Evolutionary conservation across 2,113 vertebrate species (phyloP).

Genomic region (Acrocephalus kingi): DNA sequence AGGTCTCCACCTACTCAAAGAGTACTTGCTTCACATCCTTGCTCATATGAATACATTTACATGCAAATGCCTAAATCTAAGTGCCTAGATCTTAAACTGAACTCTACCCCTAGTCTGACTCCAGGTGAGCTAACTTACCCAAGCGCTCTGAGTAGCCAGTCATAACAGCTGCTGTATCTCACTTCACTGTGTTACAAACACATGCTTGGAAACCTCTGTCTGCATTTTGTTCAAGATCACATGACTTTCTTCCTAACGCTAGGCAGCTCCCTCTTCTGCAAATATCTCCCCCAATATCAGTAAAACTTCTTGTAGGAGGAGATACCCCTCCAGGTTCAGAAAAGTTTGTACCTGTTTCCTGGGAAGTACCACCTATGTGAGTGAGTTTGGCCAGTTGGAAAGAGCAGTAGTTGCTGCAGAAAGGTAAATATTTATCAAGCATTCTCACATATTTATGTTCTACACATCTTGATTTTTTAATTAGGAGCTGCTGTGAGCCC

Average conservation of each 20-base stretch:
- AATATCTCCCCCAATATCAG: not conserved
- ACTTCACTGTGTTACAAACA: not conserved
- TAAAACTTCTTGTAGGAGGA: not conserved
- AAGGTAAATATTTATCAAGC: not conserved
- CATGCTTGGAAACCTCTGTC: not conserved
- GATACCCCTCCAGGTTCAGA: not conserved
- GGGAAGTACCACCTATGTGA: not conserved
- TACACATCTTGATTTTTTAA: not conserved
- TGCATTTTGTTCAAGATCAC: not conserved
- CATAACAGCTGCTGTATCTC: fast-evolving
- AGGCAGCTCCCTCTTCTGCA: not conserved
- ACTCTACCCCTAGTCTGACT: not conserved
- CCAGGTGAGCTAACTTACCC: not conserved
- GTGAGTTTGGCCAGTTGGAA: not conserved
- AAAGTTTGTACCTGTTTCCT: not conserved
- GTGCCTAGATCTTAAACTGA: not conserved
- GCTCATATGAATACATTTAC: not conserved
- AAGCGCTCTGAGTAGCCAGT: not conserved
- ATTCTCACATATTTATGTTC: not conserved
- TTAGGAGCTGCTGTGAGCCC: not conserved
- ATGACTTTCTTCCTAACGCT: not conserved
- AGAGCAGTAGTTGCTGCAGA: not conserved
- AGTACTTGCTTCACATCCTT: not conserved
- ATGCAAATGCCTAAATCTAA: not conserved
- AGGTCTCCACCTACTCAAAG: not conserved